Evolutionary conservation across 2,888 invertebrate species (phyloP).

Genomic region (Pollenia labialis): DNA sequence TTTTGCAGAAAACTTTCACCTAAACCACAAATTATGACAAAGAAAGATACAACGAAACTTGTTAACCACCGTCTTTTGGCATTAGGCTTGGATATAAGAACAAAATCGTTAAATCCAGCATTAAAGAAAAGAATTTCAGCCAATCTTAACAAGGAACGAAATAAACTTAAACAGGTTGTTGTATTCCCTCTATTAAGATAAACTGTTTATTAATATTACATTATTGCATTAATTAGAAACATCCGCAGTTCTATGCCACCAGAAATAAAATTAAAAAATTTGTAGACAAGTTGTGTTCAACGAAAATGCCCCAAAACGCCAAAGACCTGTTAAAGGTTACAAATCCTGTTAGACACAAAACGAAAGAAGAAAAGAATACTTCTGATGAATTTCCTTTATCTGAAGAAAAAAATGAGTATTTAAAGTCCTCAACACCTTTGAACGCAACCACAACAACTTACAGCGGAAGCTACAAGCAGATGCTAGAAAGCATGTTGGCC

Average conservation of each 20-base stretch:
- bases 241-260: constrained; percentile 79
- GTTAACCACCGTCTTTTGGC: constrained; percentile 74
- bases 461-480: constrained; percentile 76
- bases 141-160: constrained; percentile 76
- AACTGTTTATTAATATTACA: background rate
- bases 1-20: background rate
- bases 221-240: constrained; percentile 73
- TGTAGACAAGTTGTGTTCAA: constrained; percentile 79
- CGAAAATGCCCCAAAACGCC: constrained; percentile 77
- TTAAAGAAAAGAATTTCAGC: constrained; percentile 74
- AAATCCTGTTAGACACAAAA: constrained; percentile 71
- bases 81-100: constrained; percentile 76
- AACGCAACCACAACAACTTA: constrained; percentile 62
- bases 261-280: constrained; percentile 80
- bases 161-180: constrained; percentile 77
- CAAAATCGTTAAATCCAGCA: constrained; percentile 74
- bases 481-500: constrained; percentile 78
- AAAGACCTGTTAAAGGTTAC: constrained; percentile 76
- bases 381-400: constrained; percentile 18
- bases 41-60: constrained; percentile 76
- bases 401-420: constrained; percentile 38
- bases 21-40: constrained; percentile 74
- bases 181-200: background rate
- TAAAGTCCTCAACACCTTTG: constrained; percentile 30
- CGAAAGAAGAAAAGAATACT: constrained; percentile 21